These are phyloP conservation scores for Nebria ingens DNA, from an alignment of 1,140 invertebrate genomes.

Conservation along the genomic window DNA sequence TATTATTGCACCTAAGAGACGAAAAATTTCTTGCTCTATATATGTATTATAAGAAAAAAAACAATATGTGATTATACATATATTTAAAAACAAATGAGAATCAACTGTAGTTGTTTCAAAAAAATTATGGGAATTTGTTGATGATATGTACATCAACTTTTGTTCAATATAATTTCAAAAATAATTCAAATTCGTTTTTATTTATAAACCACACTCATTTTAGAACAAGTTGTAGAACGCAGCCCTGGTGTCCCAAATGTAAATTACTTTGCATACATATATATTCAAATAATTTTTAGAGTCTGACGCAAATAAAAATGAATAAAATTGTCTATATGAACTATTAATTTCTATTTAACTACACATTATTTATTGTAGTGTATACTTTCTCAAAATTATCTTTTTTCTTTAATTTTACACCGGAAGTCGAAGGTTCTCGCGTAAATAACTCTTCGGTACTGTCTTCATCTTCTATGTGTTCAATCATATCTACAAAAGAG, in stretches of 20 bases:
- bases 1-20: slow-evolving; percentile 7
- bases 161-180: slow-evolving; percentile 6
- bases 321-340: too few relatives aligned
- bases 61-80: background rate
- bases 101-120: too few relatives aligned
- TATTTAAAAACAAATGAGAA: too few relatives aligned
- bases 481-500: background rate
- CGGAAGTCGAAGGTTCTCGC: background rate
- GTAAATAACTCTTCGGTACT: slow-evolving; percentile 6
- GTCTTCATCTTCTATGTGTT: background rate
- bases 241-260: too few relatives aligned
- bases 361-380: background rate
- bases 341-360: background rate
- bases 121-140: background rate
- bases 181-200: too few relatives aligned
- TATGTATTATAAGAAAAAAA: background rate
- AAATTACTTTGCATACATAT: too few relatives aligned
- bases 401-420: background rate
- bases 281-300: too few relatives aligned
- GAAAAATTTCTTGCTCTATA: background rate
- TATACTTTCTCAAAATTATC: slow-evolving; percentile 1
- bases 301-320: too few relatives aligned
- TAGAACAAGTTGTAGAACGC: too few relatives aligned
- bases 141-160: background rate
- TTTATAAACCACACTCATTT: too few relatives aligned